Base-by-base conservation (phyloP, 2,113 vertebrate genomes). In the Corythaeola cristata region DNA sequence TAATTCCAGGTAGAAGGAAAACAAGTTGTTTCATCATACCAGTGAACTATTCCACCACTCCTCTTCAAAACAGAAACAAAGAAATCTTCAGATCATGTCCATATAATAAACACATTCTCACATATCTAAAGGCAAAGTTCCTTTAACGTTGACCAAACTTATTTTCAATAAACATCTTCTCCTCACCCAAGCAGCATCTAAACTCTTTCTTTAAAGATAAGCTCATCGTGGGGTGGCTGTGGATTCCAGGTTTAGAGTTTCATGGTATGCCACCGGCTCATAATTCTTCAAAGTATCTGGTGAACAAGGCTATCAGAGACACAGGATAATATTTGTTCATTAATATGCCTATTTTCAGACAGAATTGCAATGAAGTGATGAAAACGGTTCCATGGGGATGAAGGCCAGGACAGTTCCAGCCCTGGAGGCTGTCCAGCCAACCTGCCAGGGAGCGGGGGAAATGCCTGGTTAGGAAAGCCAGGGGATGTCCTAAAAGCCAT, bases 31-130 rank as follows among this genome's bases (percentile, higher is more conserved):
- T 60, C 84, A 80, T 9, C 64, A 14, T 12, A 59, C 27, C 55
- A 30, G 45, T 6, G 30, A 85, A n/a, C 50, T 14, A n/a, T 52
- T 69, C 47, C 71, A 88, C 91, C 88, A 62, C 95, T 96, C 94
- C 94, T 76, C 66, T 55, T 73, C 85, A 21, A 83, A 97, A 95
- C 94, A 96, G 68, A 96, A 94, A 84, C 83, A 88, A 68, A 89
- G 53, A 41, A n/a, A 69, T 19, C 85, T 88, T 96, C 88, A 92
- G 85, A 95, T 93, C 83, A 14, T 14, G 20, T 21, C 41, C 37
- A 21, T 39, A 26, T 33, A 83, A 68, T 66, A 93, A 96, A 90
- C 85, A 93, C 5, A 0, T 26, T 73, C 79, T 69, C n/a, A 37
- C 5, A 3, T 24, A 73, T 83, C 90, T 84, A 8, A 92, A 93